Evolutionary conservation across 2,797 vertebrate genomes (phyloP).

Genomic region (Melanotaenia maccullochi): DNA sequence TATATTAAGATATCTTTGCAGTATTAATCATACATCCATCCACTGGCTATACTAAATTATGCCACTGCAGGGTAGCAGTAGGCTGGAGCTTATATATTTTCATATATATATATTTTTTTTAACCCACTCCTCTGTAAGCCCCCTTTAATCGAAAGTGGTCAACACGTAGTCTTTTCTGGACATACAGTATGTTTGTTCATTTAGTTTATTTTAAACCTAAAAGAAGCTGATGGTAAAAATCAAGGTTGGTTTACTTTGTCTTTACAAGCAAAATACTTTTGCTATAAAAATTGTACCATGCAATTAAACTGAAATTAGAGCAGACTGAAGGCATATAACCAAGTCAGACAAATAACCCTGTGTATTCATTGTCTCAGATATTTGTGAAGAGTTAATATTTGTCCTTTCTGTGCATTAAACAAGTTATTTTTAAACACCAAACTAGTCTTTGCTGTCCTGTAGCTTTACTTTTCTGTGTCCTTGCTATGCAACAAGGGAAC

Average conservation of each 20-base stretch:
- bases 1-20: neutral
- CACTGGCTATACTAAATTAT: too few species aligned
- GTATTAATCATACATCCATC: too few species aligned
- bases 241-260: neutral
- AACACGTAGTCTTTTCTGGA: too few species aligned
- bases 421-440: conserved; percentile 75
- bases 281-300: neutral
- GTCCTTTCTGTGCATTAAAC: conserved; percentile 51
- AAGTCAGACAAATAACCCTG: neutral
- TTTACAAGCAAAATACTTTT: neutral
- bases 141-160: too few species aligned
- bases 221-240: neutral
- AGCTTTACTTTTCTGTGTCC: conserved; percentile 78
- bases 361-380: neutral
- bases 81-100: neutral
- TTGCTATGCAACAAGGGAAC: conserved; percentile 78
- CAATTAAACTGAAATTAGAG: neutral
- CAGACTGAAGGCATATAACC: neutral
- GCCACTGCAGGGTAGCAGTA: too few species aligned
- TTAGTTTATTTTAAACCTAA: neutral
- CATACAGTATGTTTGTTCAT: neutral
- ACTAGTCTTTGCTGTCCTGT: conserved; percentile 75
- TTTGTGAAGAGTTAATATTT: conserved; percentile 26
- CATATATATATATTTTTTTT: too few species aligned
- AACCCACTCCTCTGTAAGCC: too few species aligned